Evolutionary conservation across 2,797 vertebrate genomes (phyloP).

Genomic region (Pipistrellus nathusii): DNA sequence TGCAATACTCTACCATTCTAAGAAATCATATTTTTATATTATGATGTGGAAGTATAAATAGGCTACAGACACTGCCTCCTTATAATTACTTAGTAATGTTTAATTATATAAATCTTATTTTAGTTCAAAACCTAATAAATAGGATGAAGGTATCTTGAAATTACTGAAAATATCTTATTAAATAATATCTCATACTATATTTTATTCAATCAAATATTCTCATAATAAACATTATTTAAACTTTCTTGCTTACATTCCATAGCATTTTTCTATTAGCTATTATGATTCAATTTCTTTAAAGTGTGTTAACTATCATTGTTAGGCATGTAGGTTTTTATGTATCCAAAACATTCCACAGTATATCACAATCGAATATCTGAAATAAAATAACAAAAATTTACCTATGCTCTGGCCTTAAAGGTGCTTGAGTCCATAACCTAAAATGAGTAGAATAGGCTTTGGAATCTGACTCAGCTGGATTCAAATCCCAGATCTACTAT

Average conservation of each 20-base stretch:
- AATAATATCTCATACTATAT: not conserved
- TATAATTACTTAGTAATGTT: not conserved
- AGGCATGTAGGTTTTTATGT: not conserved
- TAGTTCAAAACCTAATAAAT: constrained; percentile 11
- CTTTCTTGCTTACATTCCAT: not conserved
- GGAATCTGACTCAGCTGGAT: not conserved
- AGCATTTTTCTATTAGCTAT: not conserved
- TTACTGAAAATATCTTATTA: constrained; percentile 3
- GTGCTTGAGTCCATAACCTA: not conserved
- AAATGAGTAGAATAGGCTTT: not conserved
- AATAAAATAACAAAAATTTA: not conserved
- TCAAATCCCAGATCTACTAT: not conserved
- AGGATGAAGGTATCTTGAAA: not conserved
- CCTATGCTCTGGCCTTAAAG: not conserved
- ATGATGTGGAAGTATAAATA: not conserved
- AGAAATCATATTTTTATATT: not conserved
- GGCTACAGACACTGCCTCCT: not conserved
- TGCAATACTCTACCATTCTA: not conserved
- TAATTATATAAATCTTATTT: not conserved
- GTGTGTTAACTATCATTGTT: not conserved
- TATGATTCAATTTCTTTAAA: not conserved
- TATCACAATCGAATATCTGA: not conserved
- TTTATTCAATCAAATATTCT: not conserved
- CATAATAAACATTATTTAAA: not conserved
- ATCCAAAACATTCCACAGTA: not conserved